Evolutionary conservation across 2,888 invertebrate species (phyloP).

Genomic region (Osedax frankpressi): DNA sequence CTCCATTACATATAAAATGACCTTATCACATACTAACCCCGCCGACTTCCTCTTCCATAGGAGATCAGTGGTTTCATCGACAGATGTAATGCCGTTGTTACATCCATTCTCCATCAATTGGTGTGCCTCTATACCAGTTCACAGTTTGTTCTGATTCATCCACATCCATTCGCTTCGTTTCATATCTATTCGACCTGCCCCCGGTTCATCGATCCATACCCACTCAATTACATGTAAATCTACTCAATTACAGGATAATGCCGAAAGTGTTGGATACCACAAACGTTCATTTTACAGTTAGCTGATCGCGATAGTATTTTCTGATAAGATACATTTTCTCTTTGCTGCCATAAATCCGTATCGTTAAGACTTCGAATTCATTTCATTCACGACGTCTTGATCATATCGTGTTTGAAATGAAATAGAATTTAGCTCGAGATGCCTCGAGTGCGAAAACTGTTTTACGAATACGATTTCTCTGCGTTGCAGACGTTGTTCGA

Average conservation of each 20-base stretch:
- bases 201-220: too few relatives aligned
- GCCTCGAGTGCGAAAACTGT: too few relatives aligned
- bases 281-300: constrained; percentile 46
- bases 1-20: too few relatives aligned
- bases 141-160: background rate
- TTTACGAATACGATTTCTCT: too few relatives aligned
- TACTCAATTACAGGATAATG: constrained; percentile 32
- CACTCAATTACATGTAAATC: too few relatives aligned
- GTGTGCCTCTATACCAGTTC: constrained; percentile 51
- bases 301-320: background rate
- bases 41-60: constrained; percentile 33
- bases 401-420: too few relatives aligned
- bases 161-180: background rate
- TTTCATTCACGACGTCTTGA: too few relatives aligned
- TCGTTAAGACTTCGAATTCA: too few relatives aligned
- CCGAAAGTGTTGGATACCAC: constrained; percentile 43
- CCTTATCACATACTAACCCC: too few relatives aligned
- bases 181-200: background rate
- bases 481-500: constrained; percentile 44
- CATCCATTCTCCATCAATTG: constrained; percentile 62
- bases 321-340: background rate
- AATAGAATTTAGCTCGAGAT: too few relatives aligned
- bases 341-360: background rate
- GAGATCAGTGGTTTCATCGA: constrained; percentile 58
- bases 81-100: constrained; percentile 60